Percentiles rank a stretch among this genome's conserved stretches.
These are phyloP conservation scores for Nyctereutes procyonoides DNA, from an alignment of 2,113 vertebrate genomes.

Conservation along the genomic window DNA sequence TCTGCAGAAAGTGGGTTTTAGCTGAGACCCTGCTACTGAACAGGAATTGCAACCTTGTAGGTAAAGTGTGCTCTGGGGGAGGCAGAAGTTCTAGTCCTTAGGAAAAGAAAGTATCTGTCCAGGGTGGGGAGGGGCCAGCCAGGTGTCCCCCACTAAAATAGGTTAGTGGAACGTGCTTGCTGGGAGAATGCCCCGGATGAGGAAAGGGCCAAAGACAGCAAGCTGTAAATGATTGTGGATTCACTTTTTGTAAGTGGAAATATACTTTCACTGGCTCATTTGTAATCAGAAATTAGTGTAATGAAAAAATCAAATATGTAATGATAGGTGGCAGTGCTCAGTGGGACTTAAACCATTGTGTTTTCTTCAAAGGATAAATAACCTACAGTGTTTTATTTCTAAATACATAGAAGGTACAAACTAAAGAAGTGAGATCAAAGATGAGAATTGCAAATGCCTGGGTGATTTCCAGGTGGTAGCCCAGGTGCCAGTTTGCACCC, in stretches of 20 bases:
- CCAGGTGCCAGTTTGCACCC: neutral
- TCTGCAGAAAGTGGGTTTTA: neutral
- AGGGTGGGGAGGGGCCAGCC: neutral
- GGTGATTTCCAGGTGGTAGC: neutral
- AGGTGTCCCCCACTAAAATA: neutral
- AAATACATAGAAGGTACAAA: conserved; percentile 7
- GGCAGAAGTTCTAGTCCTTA: neutral
- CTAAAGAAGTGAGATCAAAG: neutral
- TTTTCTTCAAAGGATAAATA: conserved; percentile 20
- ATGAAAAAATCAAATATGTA: neutral
- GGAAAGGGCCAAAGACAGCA: neutral
- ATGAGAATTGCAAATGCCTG: neutral
- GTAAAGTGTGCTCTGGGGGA: neutral
- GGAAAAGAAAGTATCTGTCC: neutral
- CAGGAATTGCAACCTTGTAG: neutral
- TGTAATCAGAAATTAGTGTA: conserved; percentile 12
- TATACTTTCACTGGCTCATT: neutral
- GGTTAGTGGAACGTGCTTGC: neutral
- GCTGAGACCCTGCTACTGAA: neutral
- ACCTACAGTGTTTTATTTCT: neutral
- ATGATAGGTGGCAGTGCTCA: neutral
- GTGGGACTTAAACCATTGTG: neutral
- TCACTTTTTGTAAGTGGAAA: neutral
- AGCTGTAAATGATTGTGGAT: neutral
- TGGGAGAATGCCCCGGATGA: neutral